phyloP scores from a whole-genome alignment of 2,888 invertebrate species.

The Drosophila meridionalis region DNA sequence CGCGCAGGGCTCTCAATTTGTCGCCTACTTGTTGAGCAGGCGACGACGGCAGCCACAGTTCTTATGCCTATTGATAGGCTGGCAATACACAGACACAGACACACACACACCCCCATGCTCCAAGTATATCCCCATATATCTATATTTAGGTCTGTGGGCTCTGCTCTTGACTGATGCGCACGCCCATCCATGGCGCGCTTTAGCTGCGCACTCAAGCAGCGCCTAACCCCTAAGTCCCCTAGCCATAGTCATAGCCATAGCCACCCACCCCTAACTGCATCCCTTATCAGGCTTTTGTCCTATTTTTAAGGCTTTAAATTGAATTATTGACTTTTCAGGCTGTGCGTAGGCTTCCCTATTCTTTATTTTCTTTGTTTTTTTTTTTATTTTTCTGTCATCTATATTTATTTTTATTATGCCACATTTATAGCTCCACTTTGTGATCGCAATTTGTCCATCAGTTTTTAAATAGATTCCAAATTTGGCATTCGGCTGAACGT shows the following conservation, averaged over 20 bases:
- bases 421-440: conserved; percentile 52
- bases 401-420: conserved; percentile 9
- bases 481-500: conserved; percentile 55
- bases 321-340: conserved; percentile 46
- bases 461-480: conserved; percentile 69
- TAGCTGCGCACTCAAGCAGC: conserved; percentile 34
- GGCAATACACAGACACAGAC: neutral
- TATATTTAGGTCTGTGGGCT: conserved; percentile 71
- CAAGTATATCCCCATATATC: conserved; percentile 33
- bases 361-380: conserved; percentile 3
- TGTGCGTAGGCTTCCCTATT: conserved; percentile 3
- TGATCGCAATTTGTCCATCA: conserved; percentile 51
- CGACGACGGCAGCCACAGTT: conserved; percentile 28
- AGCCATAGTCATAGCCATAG: neutral
- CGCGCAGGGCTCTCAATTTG: conserved; percentile 40
- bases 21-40: conserved; percentile 69
- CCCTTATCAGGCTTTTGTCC: conserved; percentile 53
- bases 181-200: conserved; percentile 5
- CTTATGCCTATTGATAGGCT: conserved; percentile 64
- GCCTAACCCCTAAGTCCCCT: neutral
- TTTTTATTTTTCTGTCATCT: conserved; percentile 13
- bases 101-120: neutral
- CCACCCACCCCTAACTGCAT: neutral
- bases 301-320: conserved; percentile 72
- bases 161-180: conserved; percentile 53